Evolutionary conservation across 2,113 vertebrate species (phyloP), one percentile per base, ranked within the genome.

Genomic region (Tyto alba): DNA sequence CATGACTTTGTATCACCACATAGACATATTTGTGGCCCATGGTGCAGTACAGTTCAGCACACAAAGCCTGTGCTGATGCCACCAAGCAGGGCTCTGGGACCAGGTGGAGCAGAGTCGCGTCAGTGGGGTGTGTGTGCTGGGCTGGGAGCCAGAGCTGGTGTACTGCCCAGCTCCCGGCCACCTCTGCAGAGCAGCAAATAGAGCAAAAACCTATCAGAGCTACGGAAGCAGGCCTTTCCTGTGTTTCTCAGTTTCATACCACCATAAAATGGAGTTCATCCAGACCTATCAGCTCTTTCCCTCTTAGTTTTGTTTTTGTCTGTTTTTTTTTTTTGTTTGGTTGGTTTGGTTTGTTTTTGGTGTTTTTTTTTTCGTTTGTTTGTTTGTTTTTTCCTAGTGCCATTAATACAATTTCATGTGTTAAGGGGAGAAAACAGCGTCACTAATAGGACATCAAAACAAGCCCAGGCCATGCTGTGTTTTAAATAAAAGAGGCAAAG

Each of bases 101-200:
- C 2, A 3, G 43, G 27, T 53, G 59, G 4, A 10, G n/a, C 34
- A 47, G 20, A 71, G 57, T 20, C 1, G 1, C 32, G 59, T 41
- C 5, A 1, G 30, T 69, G 27, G 41, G 48, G 38, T 40, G n/a
- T 1, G 0, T 30, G 13, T 62, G 47, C 55, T 32, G 27, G 8
- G 11, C 50, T 0, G 38, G 59, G 43, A 67, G 59, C 40, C 60
- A 30, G 74, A 57, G 48, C 45, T 67, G 40, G 25, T 67, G 8
- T 10, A 6, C 47, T 74, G 67, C 80, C 59, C 60, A 29, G 32
- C 56, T 73, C 48, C 66, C 25, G 17, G n/a, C n/a, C 64, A 50
- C 64, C 34, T 45, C 72, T 59, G 50, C 2, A 1, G 48, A 64
- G 50, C 36, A 13, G 29, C 43, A 53, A 59, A 40, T 36, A 36